A percentile compares a stretch with the other conserved stretches of the same genome.
Conservation (phyloP, 92 coral and sea anemone species). For the Blastomussa wellsi region DNA sequence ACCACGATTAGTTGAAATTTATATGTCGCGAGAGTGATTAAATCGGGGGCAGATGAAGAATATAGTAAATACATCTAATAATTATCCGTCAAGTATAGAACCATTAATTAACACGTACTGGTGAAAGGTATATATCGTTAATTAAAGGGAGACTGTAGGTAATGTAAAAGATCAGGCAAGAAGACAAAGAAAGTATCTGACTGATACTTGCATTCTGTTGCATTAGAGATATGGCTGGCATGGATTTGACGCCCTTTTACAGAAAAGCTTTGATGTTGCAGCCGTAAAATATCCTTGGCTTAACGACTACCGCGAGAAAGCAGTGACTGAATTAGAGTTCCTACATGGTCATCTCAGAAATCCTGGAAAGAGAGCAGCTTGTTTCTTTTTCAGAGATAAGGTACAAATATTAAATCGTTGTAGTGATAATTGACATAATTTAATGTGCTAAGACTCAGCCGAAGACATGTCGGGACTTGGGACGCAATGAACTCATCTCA, state of each 20-base stretch:
- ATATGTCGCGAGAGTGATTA: too few relatives aligned
- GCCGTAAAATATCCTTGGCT: constrained; percentile 87
- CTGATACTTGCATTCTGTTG: not conserved
- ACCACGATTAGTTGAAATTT: too few relatives aligned
- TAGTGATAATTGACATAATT: too few relatives aligned
- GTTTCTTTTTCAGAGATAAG: constrained; percentile 95
- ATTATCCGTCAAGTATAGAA: too few relatives aligned
- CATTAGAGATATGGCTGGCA: constrained; percentile 97
- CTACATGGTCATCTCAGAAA: constrained; percentile 88
- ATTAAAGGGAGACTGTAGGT: too few relatives aligned
- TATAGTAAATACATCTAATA: too few relatives aligned
- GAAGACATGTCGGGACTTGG: too few relatives aligned
- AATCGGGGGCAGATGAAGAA: too few relatives aligned
- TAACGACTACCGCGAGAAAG: constrained; percentile 73
- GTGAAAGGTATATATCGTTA: too few relatives aligned
- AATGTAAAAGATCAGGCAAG: not conserved
- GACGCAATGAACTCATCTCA: too few relatives aligned
- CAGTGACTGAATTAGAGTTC: constrained; percentile 90
- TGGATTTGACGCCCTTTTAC: constrained; percentile 81
- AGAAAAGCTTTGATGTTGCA: constrained; percentile 90
- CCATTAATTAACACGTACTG: too few relatives aligned
- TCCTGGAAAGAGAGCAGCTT: constrained; percentile 89
- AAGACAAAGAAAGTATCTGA: not conserved
- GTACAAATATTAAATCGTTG: constrained; percentile 14
- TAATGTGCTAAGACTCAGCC: too few relatives aligned